A percentile compares a stretch with the other conserved stretches of the same genome.
phyloP scores from a whole-genome alignment of 2,888 invertebrate species.

The Biston betularia region DNA sequence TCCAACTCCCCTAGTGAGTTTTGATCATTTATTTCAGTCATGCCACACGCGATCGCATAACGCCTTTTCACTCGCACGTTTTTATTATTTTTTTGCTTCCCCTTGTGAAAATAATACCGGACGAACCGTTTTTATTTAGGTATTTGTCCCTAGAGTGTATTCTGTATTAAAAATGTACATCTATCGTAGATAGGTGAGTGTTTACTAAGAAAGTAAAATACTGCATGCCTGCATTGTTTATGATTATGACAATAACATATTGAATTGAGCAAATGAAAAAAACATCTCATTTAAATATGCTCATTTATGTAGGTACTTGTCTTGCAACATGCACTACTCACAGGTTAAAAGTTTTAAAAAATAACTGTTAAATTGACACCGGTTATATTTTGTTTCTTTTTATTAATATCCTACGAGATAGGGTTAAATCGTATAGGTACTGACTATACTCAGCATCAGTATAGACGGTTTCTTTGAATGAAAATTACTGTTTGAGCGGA shows the following conservation, averaged over 20 bases:
- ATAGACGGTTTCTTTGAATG: too few relatives aligned
- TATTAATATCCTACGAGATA: too few relatives aligned
- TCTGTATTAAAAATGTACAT: constrained; percentile 45
- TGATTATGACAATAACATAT: constrained; percentile 15
- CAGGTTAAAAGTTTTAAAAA: too few relatives aligned
- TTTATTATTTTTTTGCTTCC: constrained; percentile 83
- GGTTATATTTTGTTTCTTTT: too few relatives aligned
- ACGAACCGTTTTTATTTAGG: constrained; percentile 77
- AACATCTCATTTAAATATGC: too few relatives aligned
- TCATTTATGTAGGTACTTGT: too few relatives aligned
- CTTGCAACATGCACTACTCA: too few relatives aligned
- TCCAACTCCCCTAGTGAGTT: constrained; percentile 79
- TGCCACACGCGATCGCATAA: constrained; percentile 77
- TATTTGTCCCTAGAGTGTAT: constrained; percentile 67
- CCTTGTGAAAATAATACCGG: constrained; percentile 80
- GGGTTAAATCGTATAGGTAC: too few relatives aligned
- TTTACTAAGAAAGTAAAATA: constrained; percentile 51
- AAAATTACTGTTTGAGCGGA: too few relatives aligned
- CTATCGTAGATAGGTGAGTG: constrained; percentile 65
- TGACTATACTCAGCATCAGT: too few relatives aligned
- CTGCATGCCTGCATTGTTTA: constrained; percentile 58
- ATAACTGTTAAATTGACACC: too few relatives aligned
- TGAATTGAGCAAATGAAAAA: too few relatives aligned
- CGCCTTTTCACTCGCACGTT: constrained; percentile 76
- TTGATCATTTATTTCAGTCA: constrained; percentile 71